Conservation (phyloP, 2,113 vertebrate species). For the Mustela lutreola region DNA sequence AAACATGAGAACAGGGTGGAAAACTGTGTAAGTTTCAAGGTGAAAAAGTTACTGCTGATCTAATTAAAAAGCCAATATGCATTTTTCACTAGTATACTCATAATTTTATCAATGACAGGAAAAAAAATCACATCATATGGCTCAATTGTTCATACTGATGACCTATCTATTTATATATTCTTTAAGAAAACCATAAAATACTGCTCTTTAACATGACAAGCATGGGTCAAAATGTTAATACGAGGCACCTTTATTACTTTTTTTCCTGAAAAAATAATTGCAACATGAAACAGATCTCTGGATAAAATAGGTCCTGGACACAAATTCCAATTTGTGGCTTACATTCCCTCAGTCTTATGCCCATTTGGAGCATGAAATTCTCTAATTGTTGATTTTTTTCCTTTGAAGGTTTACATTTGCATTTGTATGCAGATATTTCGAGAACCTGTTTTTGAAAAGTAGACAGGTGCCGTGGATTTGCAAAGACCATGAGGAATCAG, state of each 20-base stretch:
- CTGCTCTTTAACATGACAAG: neutral
- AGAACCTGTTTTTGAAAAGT: slow-evolving; percentile 37
- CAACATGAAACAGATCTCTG: neutral
- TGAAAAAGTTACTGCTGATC: neutral
- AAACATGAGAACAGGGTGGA: neutral
- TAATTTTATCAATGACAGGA: neutral
- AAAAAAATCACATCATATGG: neutral
- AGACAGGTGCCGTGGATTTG: slow-evolving; percentile 53
- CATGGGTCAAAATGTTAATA: neutral
- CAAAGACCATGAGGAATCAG: slow-evolving; percentile 61
- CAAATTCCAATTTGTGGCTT: neutral
- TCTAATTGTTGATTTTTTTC: neutral
- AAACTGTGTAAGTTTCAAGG: neutral
- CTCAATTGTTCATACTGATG: neutral
- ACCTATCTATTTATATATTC: neutral
- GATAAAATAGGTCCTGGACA: neutral
- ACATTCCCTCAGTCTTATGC: neutral
- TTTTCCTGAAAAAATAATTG: slow-evolving; percentile 6
- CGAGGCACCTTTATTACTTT: neutral
- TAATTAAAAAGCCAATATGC: neutral
- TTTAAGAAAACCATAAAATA: neutral
- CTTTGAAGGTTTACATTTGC: neutral
- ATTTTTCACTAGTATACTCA: neutral
- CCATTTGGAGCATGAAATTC: neutral
- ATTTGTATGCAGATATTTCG: slow-evolving; percentile 23